These are phyloP conservation scores for Scrobipalpa costella DNA, from an alignment of 2,888 invertebrate genomes.

Conservation along the genomic window DNA sequence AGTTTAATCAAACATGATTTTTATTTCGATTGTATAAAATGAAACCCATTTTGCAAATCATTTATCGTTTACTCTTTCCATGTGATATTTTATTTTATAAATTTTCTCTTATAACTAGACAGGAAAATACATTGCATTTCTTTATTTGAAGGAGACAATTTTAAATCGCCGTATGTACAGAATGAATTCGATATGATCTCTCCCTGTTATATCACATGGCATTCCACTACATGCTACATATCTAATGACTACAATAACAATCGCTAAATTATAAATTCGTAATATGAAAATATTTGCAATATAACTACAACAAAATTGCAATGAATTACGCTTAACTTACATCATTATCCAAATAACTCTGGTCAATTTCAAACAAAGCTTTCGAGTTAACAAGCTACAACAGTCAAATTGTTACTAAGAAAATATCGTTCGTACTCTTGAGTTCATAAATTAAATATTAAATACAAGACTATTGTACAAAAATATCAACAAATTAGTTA, in stretches of 20 bases:
- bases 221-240: slow-evolving; percentile 50
- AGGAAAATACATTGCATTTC: slow-evolving; percentile 16
- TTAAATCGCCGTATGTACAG: slow-evolving; percentile 40
- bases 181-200: slow-evolving; percentile 39
- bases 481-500: slow-evolving; percentile 60
- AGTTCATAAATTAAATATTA: slow-evolving; percentile 55
- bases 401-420: slow-evolving; percentile 47
- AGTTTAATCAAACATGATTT: slow-evolving; percentile 57
- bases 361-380: slow-evolving; percentile 44
- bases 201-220: slow-evolving; percentile 45
- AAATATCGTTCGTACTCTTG: slow-evolving; percentile 47
- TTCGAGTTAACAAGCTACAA: slow-evolving; percentile 53
- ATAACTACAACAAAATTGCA: slow-evolving; percentile 57
- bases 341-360: slow-evolving; percentile 58
- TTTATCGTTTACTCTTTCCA: slow-evolving; percentile 51
- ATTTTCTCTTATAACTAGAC: slow-evolving; percentile 9
- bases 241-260: slow-evolving; percentile 74
- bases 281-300: slow-evolving; percentile 65
- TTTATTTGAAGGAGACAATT: slow-evolving; percentile 13
- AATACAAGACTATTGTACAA: slow-evolving; percentile 62
- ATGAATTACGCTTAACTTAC: slow-evolving; percentile 62
- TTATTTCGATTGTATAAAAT: slow-evolving; percentile 35
- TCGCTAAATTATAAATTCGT: slow-evolving; percentile 74
- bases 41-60: slow-evolving; percentile 43
- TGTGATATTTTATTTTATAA: slow-evolving; percentile 42